phyloP scores from a whole-genome alignment of 2,888 invertebrate genomes.

The Cloeon dipterum region DNA sequence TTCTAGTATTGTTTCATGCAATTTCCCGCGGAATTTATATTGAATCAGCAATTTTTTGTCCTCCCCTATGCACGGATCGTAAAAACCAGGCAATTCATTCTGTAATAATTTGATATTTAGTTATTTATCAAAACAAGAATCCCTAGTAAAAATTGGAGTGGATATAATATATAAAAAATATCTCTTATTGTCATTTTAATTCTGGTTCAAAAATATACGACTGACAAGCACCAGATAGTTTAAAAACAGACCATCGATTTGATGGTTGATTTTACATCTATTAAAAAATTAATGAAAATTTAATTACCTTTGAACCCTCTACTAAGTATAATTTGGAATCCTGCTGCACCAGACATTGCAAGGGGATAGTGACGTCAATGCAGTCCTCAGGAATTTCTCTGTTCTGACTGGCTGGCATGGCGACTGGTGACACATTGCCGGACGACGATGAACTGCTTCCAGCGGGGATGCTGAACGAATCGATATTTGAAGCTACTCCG shows the following conservation, averaged over 20 bases:
- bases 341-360: slow-evolving; percentile 82
- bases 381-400: slow-evolving; percentile 24
- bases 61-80: slow-evolving; percentile 85
- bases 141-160: slow-evolving; percentile 3
- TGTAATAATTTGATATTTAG: slow-evolving; percentile 21
- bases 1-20: slow-evolving; percentile 53
- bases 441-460: slow-evolving; percentile 3
- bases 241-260: slow-evolving; percentile 1
- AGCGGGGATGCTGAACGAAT: slow-evolving; percentile 2
- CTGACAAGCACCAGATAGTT: no score
- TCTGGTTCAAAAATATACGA: no score
- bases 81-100: slow-evolving; percentile 91
- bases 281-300: neutral
- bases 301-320: slow-evolving; percentile 57
- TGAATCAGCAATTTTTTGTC: slow-evolving; percentile 68
- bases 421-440: slow-evolving; percentile 9
- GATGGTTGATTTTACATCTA: no score
- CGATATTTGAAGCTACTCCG: slow-evolving; percentile 20
- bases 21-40: slow-evolving; percentile 59
- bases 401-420: slow-evolving; percentile 14
- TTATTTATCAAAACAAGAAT: neutral
- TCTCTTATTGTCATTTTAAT: no score
- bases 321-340: slow-evolving; percentile 72
- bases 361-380: slow-evolving; percentile 81
- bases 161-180: neutral